A percentile compares a stretch with the other conserved stretches of the same genome.
Evolutionary conservation across 2,888 invertebrate species (phyloP).

Genomic region (Drosophila birchii): DNA sequence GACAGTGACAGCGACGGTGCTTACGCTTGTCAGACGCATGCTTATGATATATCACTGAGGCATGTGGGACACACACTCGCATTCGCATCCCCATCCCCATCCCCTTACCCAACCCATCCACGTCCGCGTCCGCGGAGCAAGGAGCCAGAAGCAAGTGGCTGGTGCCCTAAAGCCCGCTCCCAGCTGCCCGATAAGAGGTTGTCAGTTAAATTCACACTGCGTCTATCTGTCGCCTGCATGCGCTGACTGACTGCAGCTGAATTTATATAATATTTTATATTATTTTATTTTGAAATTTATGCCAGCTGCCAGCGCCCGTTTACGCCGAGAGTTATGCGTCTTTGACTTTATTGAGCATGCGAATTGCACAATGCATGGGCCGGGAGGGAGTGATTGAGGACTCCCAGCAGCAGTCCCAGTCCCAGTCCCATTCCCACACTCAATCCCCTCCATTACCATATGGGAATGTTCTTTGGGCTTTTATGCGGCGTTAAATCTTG

Average conservation of each 20-base stretch:
- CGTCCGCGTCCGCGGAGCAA: background rate
- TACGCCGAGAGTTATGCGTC: constrained; percentile 58
- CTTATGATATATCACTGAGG: constrained; percentile 71
- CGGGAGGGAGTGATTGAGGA: constrained; percentile 11
- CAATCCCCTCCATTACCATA: constrained; percentile 39
- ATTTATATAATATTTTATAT: constrained; percentile 59
- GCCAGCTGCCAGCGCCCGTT: constrained; percentile 51
- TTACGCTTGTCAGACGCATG: constrained; percentile 76
- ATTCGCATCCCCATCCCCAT: constrained; percentile 37
- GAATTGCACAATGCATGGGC: constrained; percentile 54
- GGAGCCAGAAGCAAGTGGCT: constrained; percentile 22
- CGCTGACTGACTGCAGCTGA: constrained; percentile 52
- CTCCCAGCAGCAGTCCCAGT: constrained; percentile 15
- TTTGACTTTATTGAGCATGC: constrained; percentile 68
- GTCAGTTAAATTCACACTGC: constrained; percentile 54
- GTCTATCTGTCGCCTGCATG: constrained; percentile 46
- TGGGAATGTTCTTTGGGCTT: constrained; percentile 37
- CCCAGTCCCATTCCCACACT: constrained; percentile 27
- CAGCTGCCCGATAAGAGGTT: constrained; percentile 56
- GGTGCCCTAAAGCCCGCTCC: constrained; percentile 30
- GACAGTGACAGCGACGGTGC: constrained; percentile 75
- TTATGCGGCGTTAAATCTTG: constrained; percentile 76
- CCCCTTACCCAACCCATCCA: constrained; percentile 13
- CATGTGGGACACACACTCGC: constrained; percentile 33
- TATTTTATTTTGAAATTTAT: constrained; percentile 72